These are phyloP conservation scores for Girardia tigrina DNA, from an alignment of 2,888 invertebrate species.

Conservation along the genomic window DNA sequence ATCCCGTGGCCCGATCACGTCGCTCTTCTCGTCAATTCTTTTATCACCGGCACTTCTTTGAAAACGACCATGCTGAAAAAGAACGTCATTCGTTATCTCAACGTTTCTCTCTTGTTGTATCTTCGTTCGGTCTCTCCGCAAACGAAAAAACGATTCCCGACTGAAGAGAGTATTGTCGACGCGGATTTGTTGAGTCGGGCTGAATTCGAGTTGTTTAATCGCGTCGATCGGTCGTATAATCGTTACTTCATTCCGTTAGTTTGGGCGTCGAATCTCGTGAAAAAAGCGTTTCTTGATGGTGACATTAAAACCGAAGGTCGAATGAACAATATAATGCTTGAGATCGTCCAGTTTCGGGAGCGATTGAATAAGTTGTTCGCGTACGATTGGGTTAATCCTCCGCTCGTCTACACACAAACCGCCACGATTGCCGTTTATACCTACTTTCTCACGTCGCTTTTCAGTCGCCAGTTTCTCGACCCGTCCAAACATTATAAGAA, in stretches of 20 bases:
- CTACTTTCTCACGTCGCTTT: slow-evolving; percentile 72
- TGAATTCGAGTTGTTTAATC: slow-evolving; percentile 55
- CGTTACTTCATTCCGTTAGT: slow-evolving; percentile 60
- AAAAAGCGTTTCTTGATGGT: slow-evolving; percentile 54
- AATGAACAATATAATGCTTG: slow-evolving; percentile 56
- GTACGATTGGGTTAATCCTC: slow-evolving; percentile 60
- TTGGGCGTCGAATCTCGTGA: slow-evolving; percentile 57
- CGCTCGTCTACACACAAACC: slow-evolving; percentile 61
- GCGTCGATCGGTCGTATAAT: slow-evolving; percentile 55
- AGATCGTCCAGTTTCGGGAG: slow-evolving; percentile 55
- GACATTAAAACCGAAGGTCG: slow-evolving; percentile 54
- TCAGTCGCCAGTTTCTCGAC: slow-evolving; percentile 68
- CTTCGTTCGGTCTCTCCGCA: slow-evolving; percentile 57
- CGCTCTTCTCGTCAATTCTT: slow-evolving; percentile 32
- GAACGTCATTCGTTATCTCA: slow-evolving; percentile 56
- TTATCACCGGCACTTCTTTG: slow-evolving; percentile 16
- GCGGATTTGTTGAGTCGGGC: slow-evolving; percentile 57
- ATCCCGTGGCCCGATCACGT: slow-evolving; percentile 37
- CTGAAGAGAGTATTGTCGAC: slow-evolving; percentile 42
- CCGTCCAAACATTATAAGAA: slow-evolving; percentile 37
- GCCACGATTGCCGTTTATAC: slow-evolving; percentile 77
- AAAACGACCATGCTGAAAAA: slow-evolving; percentile 55
- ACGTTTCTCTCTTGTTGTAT: slow-evolving; percentile 53
- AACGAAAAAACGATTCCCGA: slow-evolving; percentile 55
- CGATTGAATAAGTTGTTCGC: slow-evolving; percentile 57